Evolutionary conservation across 2,113 vertebrate genomes (phyloP), one percentile per base, ranked within the genome.

Genomic region (Ailurus styani): DNA sequence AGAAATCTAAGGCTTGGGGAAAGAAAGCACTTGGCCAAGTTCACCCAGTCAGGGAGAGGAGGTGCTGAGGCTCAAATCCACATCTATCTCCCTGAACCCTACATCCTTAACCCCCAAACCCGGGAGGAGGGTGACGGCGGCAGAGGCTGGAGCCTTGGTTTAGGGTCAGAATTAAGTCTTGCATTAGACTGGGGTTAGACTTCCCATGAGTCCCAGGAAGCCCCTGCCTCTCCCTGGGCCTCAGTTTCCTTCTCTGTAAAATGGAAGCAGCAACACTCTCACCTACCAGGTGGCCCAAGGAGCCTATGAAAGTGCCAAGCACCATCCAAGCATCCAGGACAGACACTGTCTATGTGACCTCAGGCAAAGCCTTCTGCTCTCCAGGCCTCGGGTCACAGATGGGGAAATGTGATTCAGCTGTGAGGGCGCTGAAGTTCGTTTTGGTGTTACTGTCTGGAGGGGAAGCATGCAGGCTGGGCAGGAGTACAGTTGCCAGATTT

Each of bases 111-210:
- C 45, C 50, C 40, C 42, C 60, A 75, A 37, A 18, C 37, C 50
- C 13, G 55, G 4, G 1, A 18, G 5, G 4, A 10, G 6, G 31
- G 55, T 3, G 0, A 42, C 31, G 27, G 25, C 37, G 47, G 27
- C 13, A 21, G 29, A 72, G 64, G 37, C 84, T 31, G 31, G 34
- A 73, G 55, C 7, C n/a, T 50, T 62, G 72, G 57, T 25, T 72
- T 42, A 54, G 37, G 18, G 55, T 34, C 7, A 55, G 50, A 47
- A 17, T 79, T 23, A 78, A 40, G 31, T 40, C 31, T 52, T 78
- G 20, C 7, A 0, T 50, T n/a, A 82, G 12, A n/a, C 20, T 27
- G 4, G 45, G 11, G 29, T 13, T 7, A 73, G 37, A 25, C 25
- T 25, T 75, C 70, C 72, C 25, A 3, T 47, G 77, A 40, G 23